A percentile compares a stretch with the other conserved stretches of the same genome.
Evolutionary conservation across 2,113 vertebrate species (phyloP).

Genomic region (Spheniscus mendiculus): DNA sequence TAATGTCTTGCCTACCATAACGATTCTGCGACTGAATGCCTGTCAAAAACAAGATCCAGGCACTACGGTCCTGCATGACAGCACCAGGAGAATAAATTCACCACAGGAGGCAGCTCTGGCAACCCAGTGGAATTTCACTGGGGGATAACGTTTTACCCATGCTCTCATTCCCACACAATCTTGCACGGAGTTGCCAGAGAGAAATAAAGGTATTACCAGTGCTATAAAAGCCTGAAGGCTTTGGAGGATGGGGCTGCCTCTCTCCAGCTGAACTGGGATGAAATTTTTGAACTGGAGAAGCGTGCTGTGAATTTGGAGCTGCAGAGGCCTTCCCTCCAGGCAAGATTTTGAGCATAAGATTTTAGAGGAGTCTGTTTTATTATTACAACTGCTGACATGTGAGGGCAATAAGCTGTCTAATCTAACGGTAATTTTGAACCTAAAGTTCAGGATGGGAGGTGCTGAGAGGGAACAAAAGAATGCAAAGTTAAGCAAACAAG

Average conservation of each 20-base stretch:
- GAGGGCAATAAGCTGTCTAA: background rate
- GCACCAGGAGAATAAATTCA: background rate
- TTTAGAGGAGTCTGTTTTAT: background rate
- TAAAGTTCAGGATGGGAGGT: background rate
- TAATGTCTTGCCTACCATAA: background rate
- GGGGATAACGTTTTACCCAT: fast-evolving
- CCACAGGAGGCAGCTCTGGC: background rate
- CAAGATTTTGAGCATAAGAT: background rate
- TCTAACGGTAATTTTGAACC: background rate
- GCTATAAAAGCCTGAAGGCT: background rate
- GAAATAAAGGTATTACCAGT: background rate
- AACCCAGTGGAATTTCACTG: background rate
- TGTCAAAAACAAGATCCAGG: background rate
- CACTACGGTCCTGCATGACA: background rate
- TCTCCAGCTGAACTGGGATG: background rate
- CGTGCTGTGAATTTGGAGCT: background rate
- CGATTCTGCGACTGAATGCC: background rate
- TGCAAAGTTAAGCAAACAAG: background rate
- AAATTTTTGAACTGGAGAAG: background rate
- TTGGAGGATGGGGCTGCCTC: background rate
- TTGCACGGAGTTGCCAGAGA: background rate
- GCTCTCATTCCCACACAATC: background rate
- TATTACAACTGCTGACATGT: background rate
- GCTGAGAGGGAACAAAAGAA: background rate
- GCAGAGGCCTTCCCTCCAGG: background rate